Base-by-base conservation (phyloP, 2,113 vertebrate genomes). In the Sigmodon hispidus region DNA sequence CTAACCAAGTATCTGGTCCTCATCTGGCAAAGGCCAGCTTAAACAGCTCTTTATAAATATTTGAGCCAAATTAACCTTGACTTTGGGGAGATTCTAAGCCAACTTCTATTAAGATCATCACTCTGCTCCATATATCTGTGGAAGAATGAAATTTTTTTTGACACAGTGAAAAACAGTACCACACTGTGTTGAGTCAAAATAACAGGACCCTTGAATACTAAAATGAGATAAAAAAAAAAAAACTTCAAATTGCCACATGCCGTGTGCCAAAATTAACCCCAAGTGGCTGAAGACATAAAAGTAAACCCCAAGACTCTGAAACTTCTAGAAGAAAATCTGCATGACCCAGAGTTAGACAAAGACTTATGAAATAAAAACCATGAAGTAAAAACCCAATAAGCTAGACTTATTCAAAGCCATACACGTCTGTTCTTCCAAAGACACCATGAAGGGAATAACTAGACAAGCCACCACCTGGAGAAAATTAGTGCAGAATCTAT, bases 311-410 rank as follows among this genome's bases (percentile, higher is more conserved):
- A 88, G 61, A 69, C 48, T 69, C 52, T 61, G 29, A 87, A 92
- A 83, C 22, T 34, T 87, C 43, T 50, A 40, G 55, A 92, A 87
- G 76, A 95, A 91, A 94, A 93, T 86, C 3, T 77, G 77, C 79
- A 72, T 36, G 48, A 65, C 4, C 12, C 26, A 67, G 29, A 96
- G 52, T 75, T 59, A 84, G 59, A 59, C 29, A 67, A 85, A 50
- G 76, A 55, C 31, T 89, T 77, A 76, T 17, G 70, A n/a, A n/a
- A n/a, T 29, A 75, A 13, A 95, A 90, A 2, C 26, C 16, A 50
- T n/a, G 65, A 90, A 84, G 75, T 73, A 11, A 72, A 96, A 84
- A 34, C 63, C n/a, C 13, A 12, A 50, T 7, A 84, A 73, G 48
- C 12, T 69, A 31, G 31, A 72, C 21, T 84, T 65, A 12, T 70